Conservation (phyloP, 23 tunicate genomes). For the Diplosoma virens region DNA sequence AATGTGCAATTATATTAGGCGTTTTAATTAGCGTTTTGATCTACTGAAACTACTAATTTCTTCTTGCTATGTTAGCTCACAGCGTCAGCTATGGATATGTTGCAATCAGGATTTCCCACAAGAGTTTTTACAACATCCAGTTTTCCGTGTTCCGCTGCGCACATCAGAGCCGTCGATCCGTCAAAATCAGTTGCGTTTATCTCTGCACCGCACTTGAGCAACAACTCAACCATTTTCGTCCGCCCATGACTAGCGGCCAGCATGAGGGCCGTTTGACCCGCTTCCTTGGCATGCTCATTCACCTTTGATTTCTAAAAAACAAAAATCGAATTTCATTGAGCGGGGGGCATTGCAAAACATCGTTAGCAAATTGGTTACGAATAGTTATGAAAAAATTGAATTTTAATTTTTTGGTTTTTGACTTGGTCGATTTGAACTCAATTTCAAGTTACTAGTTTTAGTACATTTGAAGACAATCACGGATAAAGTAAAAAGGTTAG, state of each 20-base stretch:
- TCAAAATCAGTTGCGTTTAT: constrained; percentile 87
- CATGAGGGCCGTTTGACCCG: constrained; percentile 98
- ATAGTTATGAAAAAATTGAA: no score
- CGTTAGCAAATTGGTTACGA: no score
- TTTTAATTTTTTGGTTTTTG: no score
- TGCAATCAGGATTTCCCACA: constrained; percentile 58
- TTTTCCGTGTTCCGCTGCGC: constrained; percentile 92
- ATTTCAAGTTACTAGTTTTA: no score
- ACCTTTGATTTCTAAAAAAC: constrained; percentile 74
- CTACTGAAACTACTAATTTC: not conserved
- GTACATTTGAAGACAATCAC: no score
- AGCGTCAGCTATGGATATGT: constrained; percentile 58
- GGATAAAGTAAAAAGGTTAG: no score
- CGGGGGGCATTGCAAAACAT: no score
- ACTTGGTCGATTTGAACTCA: no score
- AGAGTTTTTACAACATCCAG: constrained; percentile 70
- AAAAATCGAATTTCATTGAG: no score
- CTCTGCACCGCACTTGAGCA: constrained; percentile 78
- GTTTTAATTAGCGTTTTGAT: not conserved
- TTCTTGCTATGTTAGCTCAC: constrained; percentile 31
- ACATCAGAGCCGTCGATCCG: constrained; percentile 99
- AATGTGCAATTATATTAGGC: no score
- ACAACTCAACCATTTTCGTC: constrained; percentile 40
- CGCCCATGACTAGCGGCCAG: constrained; percentile 91
- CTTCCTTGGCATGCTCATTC: constrained; percentile 75